Conservation (phyloP, 2,113 vertebrate species). For the Puffinus mauretanicus region DNA sequence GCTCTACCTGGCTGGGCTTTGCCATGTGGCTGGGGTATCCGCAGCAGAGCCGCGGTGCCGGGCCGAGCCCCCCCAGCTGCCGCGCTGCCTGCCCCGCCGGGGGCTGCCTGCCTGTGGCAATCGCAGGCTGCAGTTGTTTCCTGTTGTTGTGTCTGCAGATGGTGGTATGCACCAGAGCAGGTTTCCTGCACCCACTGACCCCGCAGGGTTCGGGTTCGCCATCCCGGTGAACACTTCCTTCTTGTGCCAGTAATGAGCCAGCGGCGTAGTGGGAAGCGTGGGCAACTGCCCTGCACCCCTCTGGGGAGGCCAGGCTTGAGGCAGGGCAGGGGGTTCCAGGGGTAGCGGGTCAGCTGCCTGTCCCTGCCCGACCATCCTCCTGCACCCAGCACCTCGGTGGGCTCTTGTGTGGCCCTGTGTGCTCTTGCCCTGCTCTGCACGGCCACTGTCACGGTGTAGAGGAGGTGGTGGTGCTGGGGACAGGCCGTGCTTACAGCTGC, state of each 20-base stretch:
- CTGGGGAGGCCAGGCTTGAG: background rate
- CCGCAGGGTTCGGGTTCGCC: background rate
- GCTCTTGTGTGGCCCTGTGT: accelerated
- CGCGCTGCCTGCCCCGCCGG: accelerated
- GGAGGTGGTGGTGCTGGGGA: background rate
- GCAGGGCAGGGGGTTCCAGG: accelerated
- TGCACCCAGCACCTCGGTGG: accelerated
- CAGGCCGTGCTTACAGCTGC: background rate
- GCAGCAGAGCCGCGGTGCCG: accelerated
- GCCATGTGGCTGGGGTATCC: accelerated
- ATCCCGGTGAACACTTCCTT: background rate
- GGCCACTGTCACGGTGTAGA: accelerated
- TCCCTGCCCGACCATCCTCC: background rate
- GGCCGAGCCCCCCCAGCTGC: accelerated
- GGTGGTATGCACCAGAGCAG: background rate
- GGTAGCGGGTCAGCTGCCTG: background rate
- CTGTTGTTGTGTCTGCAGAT: conserved; percentile 14
- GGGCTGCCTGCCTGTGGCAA: background rate
- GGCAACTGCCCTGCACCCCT: background rate
- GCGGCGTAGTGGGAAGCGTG: background rate
- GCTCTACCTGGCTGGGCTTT: background rate
- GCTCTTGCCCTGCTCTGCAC: background rate
- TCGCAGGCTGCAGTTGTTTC: background rate
- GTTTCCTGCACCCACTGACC: conserved; percentile 26
- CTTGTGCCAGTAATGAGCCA: background rate